phyloP scores from a whole-genome alignment of 2,797 vertebrate species.

The Simalia tracyae region DNA sequence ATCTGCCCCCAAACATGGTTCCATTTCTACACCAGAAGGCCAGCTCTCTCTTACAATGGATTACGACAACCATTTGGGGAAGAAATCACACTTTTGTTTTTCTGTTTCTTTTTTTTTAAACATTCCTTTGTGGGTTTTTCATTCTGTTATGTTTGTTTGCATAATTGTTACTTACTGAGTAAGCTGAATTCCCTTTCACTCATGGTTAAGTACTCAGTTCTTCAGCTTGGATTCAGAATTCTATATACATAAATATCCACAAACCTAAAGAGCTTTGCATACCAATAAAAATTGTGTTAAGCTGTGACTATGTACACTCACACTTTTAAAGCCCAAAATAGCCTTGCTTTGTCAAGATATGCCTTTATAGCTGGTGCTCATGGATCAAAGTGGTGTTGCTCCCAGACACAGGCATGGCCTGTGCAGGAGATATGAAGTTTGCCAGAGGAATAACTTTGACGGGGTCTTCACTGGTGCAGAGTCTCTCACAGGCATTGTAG shows the following conservation, averaged over 20 bases:
- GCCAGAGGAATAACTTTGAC: conserved; percentile 93
- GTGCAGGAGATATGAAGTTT: conserved; percentile 81
- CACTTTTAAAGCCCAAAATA: conserved; percentile 61
- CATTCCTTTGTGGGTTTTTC: conserved; percentile 28
- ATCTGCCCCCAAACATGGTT: conserved; percentile 25
- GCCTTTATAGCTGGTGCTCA: conserved; percentile 86
- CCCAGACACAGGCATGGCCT: conserved; percentile 72
- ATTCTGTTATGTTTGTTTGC: conserved; percentile 21
- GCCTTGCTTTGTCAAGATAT: conserved; percentile 12
- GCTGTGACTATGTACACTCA: conserved; percentile 62
- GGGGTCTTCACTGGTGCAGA: conserved; percentile 83
- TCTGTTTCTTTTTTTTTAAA: not conserved
- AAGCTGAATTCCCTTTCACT: conserved; percentile 19
- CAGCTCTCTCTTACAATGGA: conserved; percentile 28
- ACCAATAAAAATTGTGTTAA: conserved; percentile 42
- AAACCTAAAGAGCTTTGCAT: conserved; percentile 45
- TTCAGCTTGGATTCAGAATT: conserved; percentile 41
- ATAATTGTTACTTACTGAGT: conserved; percentile 35
- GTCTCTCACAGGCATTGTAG: conserved; percentile 92
- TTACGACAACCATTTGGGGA: conserved; percentile 47
- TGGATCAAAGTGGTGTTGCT: conserved; percentile 78
- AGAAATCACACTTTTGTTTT: not conserved
- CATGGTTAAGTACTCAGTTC: conserved; percentile 43
- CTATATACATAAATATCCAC: conserved; percentile 73
- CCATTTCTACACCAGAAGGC: conserved; percentile 47